These are phyloP conservation scores for Lithobates pipiens DNA, from an alignment of 2,797 vertebrate genomes.

Conservation along the genomic window DNA sequence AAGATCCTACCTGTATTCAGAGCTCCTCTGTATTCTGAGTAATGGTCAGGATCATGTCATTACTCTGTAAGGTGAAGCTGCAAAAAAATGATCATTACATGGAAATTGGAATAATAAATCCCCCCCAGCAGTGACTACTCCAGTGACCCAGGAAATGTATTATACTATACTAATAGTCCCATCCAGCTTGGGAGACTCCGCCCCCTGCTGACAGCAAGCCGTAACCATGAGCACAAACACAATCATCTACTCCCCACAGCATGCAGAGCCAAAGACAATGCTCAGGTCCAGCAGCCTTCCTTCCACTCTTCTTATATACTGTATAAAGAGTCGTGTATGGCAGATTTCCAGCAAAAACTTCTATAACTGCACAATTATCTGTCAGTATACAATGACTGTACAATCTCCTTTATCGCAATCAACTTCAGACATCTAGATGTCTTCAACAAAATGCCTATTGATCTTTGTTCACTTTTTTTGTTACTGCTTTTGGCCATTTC, in stretches of 20 bases:
- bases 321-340: background rate
- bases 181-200: conserved; percentile 9
- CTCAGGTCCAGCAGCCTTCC: background rate
- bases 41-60: background rate
- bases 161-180: background rate
- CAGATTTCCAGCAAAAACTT: background rate
- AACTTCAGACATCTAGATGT: no score
- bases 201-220: conserved; percentile 30
- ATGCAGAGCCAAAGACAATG: background rate
- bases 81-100: background rate
- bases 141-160: background rate
- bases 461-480: no score
- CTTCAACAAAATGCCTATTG: no score
- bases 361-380: background rate
- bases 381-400: background rate
- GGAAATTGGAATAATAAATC: background rate
- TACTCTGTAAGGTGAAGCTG: background rate
- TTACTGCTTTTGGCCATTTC: no score
- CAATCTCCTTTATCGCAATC: background rate
- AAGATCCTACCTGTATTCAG: background rate
- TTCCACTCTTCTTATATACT: background rate
- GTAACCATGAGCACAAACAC: conserved; percentile 52
- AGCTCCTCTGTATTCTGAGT: background rate
- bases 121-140: background rate
- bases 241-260: conserved; percentile 3